Percentiles rank a stretch among this genome's conserved stretches.
Conservation (phyloP, 2,797 vertebrate species). For the Lepidocolaptes lacrymiger region DNA sequence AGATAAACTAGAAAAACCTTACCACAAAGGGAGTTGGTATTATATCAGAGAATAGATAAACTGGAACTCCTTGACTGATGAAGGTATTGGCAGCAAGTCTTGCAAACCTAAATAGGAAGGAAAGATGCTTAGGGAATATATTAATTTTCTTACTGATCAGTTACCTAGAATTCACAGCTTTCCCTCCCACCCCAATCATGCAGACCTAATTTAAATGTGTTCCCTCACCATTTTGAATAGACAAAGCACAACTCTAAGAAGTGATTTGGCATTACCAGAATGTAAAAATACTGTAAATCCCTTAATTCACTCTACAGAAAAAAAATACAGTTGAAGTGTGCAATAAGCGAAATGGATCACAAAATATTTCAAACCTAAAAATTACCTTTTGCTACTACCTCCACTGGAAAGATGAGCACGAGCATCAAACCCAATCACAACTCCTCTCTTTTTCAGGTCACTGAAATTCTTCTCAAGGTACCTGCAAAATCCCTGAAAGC, state of each 20-base stretch:
- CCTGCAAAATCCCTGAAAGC: slow-evolving; percentile 88
- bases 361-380: neutral
- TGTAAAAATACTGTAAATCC: neutral
- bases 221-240: neutral
- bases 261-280: neutral
- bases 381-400: slow-evolving; percentile 86
- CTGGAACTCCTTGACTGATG: slow-evolving; percentile 87
- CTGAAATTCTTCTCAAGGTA: slow-evolving; percentile 89
- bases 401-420: slow-evolving; percentile 89
- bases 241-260: neutral
- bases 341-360: neutral
- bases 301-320: neutral
- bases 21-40: slow-evolving; percentile 98
- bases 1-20: slow-evolving; percentile 4
- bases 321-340: neutral
- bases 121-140: neutral
- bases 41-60: slow-evolving; percentile 91
- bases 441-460: slow-evolving; percentile 88
- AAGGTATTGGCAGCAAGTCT: slow-evolving; percentile 88
- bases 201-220: neutral
- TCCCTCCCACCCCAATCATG: neutral
- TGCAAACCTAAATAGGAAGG: slow-evolving; percentile 80
- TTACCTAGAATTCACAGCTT: neutral
- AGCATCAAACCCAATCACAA: slow-evolving; percentile 93
- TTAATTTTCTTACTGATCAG: neutral